These are phyloP conservation scores for Luehdorfia chinensis DNA, from an alignment of 1,140 invertebrate species.

Conservation along the genomic window DNA sequence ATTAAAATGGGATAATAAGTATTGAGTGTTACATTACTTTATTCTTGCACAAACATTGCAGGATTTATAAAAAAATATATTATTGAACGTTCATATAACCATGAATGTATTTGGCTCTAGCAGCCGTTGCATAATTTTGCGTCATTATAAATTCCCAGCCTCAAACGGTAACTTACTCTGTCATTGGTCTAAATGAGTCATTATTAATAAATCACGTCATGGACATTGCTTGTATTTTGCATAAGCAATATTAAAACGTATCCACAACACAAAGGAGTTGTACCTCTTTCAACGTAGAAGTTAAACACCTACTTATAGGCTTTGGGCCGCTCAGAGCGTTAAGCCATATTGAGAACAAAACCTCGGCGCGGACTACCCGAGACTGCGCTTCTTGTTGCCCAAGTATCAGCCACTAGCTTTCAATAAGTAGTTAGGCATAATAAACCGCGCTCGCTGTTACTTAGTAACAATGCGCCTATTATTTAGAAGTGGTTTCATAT, in stretches of 20 bases:
- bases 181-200: too few species aligned
- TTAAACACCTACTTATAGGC: constrained; percentile 23
- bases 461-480: background rate
- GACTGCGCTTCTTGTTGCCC: constrained; percentile 18
- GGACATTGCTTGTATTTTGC: too few species aligned
- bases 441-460: constrained; percentile 5
- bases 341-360: constrained; percentile 31
- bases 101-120: too few species aligned
- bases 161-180: too few species aligned
- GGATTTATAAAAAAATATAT: too few species aligned
- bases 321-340: constrained; percentile 22
- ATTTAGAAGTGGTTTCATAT: constrained; percentile 9
- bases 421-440: constrained; percentile 23
- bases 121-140: too few species aligned
- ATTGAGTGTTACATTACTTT: too few species aligned
- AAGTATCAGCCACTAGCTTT: constrained; percentile 26
- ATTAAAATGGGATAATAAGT: background rate
- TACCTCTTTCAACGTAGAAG: constrained; percentile 10
- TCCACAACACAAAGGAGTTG: constrained; percentile 10
- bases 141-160: too few species aligned
- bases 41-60: too few species aligned
- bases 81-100: too few species aligned
- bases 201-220: too few species aligned
- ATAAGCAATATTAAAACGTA: constrained; percentile 10
- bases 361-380: constrained; percentile 12